phyloP scores from a whole-genome alignment of 2,797 vertebrate species.

The Rousettus madagascariensis region DNA sequence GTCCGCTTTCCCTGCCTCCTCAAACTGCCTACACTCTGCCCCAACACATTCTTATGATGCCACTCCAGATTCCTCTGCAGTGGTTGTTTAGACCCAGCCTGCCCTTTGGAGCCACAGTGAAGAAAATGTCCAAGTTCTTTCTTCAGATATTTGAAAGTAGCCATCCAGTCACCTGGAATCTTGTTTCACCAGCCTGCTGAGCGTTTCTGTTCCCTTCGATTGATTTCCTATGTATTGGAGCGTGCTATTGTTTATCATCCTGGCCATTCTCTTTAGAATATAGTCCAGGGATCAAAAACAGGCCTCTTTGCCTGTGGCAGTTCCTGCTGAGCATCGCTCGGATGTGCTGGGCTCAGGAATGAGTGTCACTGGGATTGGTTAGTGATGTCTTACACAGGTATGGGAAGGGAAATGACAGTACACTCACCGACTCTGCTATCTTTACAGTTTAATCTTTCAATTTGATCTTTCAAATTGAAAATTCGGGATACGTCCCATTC shows the following conservation, averaged over 20 bases:
- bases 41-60: background rate
- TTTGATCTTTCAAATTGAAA: background rate
- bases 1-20: background rate
- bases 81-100: background rate
- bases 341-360: background rate
- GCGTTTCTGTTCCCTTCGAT: background rate
- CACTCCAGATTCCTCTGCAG: background rate
- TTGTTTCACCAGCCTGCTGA: background rate
- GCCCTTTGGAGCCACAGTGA: background rate
- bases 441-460: background rate
- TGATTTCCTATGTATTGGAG: background rate
- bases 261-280: background rate
- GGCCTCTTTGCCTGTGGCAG: background rate
- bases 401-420: background rate
- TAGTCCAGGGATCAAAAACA: background rate
- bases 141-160: slow-evolving; percentile 20
- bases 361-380: background rate
- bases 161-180: background rate
- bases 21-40: background rate
- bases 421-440: background rate
- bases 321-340: background rate
- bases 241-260: background rate
- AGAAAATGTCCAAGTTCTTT: background rate
- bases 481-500: background rate
- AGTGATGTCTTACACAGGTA: background rate